phyloP scores from a whole-genome alignment of 2,888 invertebrate genomes.

The Zhengitettix transpicula region DNA sequence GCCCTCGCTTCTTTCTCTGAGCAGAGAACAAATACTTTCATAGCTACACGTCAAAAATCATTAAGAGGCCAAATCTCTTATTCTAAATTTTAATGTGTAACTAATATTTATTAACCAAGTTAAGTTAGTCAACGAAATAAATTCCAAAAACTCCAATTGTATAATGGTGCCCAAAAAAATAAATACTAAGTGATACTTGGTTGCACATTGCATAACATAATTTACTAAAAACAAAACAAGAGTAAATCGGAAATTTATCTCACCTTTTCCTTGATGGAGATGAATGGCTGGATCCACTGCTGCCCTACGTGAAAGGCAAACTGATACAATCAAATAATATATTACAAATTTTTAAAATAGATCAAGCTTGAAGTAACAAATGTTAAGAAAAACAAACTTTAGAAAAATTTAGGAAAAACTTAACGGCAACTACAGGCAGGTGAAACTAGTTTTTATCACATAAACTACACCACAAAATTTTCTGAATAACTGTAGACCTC shows the following conservation, averaged over 20 bases:
- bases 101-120: background rate
- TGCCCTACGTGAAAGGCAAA: constrained; percentile 61
- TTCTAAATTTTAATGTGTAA: background rate
- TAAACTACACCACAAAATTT: no score
- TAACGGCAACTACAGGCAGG: no score
- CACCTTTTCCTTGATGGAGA: constrained; percentile 42
- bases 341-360: background rate
- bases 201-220: background rate
- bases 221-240: background rate
- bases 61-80: background rate
- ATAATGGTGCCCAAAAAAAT: background rate
- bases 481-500: no score
- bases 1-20: constrained; percentile 37
- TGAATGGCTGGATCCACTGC: constrained; percentile 58
- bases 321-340: constrained; percentile 37
- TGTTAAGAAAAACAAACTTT: no score
- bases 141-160: background rate
- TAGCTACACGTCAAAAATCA: background rate
- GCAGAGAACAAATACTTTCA: constrained; percentile 10
- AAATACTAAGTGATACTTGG: background rate
- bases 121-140: background rate
- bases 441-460: no score
- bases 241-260: constrained; percentile 1
- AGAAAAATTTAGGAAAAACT: no score
- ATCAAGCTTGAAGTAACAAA: no score